phyloP scores from a whole-genome alignment of 2,888 invertebrate genomes.

The Erebia aethiops region DNA sequence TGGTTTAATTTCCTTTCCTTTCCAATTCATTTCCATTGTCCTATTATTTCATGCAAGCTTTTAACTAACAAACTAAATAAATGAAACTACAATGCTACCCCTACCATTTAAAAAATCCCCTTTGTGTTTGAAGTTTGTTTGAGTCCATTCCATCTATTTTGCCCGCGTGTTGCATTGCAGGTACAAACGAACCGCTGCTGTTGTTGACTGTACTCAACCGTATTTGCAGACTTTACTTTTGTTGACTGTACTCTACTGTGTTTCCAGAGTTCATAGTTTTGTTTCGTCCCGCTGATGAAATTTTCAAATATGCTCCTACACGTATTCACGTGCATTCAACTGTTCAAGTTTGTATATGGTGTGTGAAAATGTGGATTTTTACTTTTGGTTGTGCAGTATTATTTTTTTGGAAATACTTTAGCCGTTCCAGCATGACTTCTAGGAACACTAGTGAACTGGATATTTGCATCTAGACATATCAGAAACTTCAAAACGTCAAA shows the following conservation, averaged over 20 bases:
- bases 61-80: constrained; percentile 5
- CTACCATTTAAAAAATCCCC: constrained; percentile 3
- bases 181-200: constrained; percentile 7
- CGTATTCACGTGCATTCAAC: neutral
- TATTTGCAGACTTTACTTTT: neutral
- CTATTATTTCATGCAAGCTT: neutral
- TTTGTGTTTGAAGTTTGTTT: constrained; percentile 12
- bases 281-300: neutral
- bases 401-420: too few relatives aligned
- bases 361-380: neutral
- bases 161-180: neutral
- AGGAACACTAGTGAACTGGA: too few relatives aligned
- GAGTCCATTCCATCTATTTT: constrained; percentile 8
- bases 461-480: too few relatives aligned
- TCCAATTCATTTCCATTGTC: too few relatives aligned
- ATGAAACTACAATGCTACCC: neutral
- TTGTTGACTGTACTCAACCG: neutral
- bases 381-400: too few relatives aligned
- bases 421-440: too few relatives aligned
- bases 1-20: too few relatives aligned
- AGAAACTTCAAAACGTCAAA: too few relatives aligned
- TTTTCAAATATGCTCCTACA: constrained; percentile 6
- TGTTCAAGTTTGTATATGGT: neutral
- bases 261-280: constrained; percentile 8
- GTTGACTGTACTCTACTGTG: neutral